phyloP scores from a whole-genome alignment of 2,888 invertebrate species.

The Ceriagrion tenellum region DNA sequence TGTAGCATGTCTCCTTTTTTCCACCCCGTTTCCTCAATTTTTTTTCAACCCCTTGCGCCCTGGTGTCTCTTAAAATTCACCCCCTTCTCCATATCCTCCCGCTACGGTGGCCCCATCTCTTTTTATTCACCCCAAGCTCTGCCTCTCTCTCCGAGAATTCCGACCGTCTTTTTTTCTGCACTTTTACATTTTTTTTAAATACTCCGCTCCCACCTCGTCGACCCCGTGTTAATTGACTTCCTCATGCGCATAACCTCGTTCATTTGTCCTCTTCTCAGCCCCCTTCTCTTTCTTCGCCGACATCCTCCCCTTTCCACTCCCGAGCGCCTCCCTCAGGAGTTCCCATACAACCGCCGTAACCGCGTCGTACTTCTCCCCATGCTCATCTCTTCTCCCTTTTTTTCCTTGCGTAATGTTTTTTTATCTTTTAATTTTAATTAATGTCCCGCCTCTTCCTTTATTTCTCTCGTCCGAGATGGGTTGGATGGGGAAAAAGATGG shows the following conservation, averaged over 20 bases:
- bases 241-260: constrained; percentile 64
- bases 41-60: constrained; percentile 48
- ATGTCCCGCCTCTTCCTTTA: constrained; percentile 11
- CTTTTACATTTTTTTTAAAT: constrained; percentile 66
- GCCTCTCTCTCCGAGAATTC: neutral
- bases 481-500: neutral
- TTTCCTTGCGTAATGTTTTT: neutral
- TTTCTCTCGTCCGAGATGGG: constrained; percentile 24
- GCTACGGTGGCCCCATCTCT: constrained; percentile 69
- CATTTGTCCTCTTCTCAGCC: constrained; percentile 67
- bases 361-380: constrained; percentile 13
- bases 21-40: constrained; percentile 62
- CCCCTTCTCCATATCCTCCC: constrained; percentile 68
- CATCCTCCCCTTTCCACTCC: constrained; percentile 42
- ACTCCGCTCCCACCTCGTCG: constrained; percentile 67
- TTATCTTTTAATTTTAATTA: constrained; percentile 64
- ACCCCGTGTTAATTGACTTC: constrained; percentile 65
- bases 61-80: constrained; percentile 69
- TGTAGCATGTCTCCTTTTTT: neutral
- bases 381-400: constrained; percentile 30
- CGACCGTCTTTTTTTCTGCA: constrained; percentile 54
- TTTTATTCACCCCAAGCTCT: constrained; percentile 59
- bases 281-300: neutral
- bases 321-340: constrained; percentile 24
- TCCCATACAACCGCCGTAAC: constrained; percentile 2